Evolutionary conservation across 64 coral and sea anemone species (phyloP), one percentile per base, ranked within the genome.

Genomic region (Stichodactyla helianthus): DNA sequence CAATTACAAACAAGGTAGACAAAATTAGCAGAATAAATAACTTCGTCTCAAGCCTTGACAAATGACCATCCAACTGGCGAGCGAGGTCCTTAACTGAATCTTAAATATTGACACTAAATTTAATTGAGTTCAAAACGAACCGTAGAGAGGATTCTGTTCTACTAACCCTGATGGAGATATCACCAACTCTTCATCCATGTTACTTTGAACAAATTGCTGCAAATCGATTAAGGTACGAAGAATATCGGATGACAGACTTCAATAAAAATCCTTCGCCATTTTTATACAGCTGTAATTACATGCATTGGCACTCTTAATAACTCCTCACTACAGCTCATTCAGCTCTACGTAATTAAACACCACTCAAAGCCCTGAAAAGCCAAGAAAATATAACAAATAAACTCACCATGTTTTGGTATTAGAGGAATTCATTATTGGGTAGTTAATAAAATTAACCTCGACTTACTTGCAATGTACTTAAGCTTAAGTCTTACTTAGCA

Each of bases 91-190:
- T 65, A 6, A 22, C 18, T 65, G 22, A 65, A n/a, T n/a, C 62
- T 65, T 65, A 65, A 65, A 65, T 65, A 65, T 65, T 65, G 9
- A 65, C 62, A 65, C 35, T 65, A 22, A 65, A 65, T n/a, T 20
- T 64, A 65, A 52, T 79, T 28, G 20, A 50, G 77, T 52, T 79
- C 4, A 50, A 79, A 9, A 79, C 10, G 20, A 79, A 10, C 26
- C 12, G 25, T 50, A 51, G 50, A 52, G 50, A 52, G 50, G 16
- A 31, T 79, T 79, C 16, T 79, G 77, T 50, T 19, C 3, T 31
- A 79, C 77, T 79, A 50, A 79, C 77, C 77, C 77, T 50, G 77
- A 79, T 50, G 77, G 77, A 79, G 77, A 79, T 13, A 79, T 79
- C 31, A 79, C 13, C 50, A 26, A 79, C 28, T 79, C 10, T 52